Conservation (phyloP, 92 coral and sea anemone species). For the Meandrina meandrites region DNA sequence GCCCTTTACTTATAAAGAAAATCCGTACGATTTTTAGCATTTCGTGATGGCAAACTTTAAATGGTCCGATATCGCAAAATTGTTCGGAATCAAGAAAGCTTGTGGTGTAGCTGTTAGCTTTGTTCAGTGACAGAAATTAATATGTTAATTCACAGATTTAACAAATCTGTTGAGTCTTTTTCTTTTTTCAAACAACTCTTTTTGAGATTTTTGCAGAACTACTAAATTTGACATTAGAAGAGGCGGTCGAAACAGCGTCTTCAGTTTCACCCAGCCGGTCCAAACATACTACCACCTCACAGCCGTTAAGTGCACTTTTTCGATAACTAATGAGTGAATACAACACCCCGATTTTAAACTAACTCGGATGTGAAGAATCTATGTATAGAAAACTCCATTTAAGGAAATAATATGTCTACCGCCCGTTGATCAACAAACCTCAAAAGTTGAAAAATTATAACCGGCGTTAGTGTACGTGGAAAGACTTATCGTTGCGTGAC, state of each 20-base stretch:
- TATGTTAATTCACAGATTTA: not conserved
- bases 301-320: not conserved
- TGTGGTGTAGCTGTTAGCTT: not conserved
- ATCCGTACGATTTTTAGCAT: not conserved
- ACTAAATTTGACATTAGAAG: too few relatives aligned
- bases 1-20: not conserved
- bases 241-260: too few relatives aligned
- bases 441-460: not conserved
- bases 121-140: not conserved
- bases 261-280: too few relatives aligned
- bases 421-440: too few relatives aligned
- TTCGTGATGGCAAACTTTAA: not conserved
- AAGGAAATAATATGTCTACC: too few relatives aligned
- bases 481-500: not conserved
- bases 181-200: not conserved
- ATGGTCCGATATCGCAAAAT: slow-evolving; percentile 1
- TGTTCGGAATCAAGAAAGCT: not conserved
- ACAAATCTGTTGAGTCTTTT: too few relatives aligned
- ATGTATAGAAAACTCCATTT: not conserved
- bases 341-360: not conserved
- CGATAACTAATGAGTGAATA: not conserved
- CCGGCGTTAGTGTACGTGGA: not conserved
- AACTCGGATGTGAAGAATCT: not conserved
- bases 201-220: not conserved
- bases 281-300: too few relatives aligned